phyloP scores from a whole-genome alignment of 92 coral and sea anemone genomes.

The Hydrozoanthus gracilis region DNA sequence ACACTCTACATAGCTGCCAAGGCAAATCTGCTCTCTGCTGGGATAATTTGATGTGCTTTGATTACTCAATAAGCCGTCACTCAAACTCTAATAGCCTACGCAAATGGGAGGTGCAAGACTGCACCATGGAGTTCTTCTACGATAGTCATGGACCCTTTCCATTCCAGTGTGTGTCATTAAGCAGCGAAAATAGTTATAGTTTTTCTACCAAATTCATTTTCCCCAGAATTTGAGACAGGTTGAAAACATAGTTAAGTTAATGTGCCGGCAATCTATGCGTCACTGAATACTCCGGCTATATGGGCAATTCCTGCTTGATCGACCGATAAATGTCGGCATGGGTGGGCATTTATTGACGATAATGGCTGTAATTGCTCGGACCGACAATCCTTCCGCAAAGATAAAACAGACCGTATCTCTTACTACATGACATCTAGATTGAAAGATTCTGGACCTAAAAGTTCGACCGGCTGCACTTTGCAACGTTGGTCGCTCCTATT shows the following conservation, averaged over 20 bases:
- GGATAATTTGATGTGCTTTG: slow-evolving; percentile 45
- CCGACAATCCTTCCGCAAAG: slow-evolving; percentile 37
- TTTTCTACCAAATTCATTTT: neutral
- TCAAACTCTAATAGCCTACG: slow-evolving; percentile 20
- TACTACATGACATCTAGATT: neutral
- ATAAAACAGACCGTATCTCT: slow-evolving; percentile 23
- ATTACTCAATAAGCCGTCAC: slow-evolving; percentile 25
- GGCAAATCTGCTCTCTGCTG: slow-evolving; percentile 46
- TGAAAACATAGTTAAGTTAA: slow-evolving; percentile 24
- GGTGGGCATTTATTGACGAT: slow-evolving; percentile 42
- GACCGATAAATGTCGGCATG: slow-evolving; percentile 40
- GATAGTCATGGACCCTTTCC: neutral
- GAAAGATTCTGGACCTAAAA: neutral
- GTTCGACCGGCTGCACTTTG: neutral
- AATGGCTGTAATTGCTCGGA: slow-evolving; percentile 5
- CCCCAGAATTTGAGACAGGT: slow-evolving; percentile 12
- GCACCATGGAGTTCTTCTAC: neutral
- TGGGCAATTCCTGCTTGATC: slow-evolving; percentile 46
- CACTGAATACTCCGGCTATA: slow-evolving; percentile 37
- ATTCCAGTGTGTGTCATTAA: neutral
- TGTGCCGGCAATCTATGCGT: slow-evolving; percentile 47
- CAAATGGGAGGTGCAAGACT: slow-evolving; percentile 4
- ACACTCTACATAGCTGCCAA: slow-evolving; percentile 28
- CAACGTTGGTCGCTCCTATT: neutral
- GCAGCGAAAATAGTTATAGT: neutral